phyloP scores from a whole-genome alignment of 2,888 invertebrate genomes.

The Caenorhabditis zanzibari region DNA sequence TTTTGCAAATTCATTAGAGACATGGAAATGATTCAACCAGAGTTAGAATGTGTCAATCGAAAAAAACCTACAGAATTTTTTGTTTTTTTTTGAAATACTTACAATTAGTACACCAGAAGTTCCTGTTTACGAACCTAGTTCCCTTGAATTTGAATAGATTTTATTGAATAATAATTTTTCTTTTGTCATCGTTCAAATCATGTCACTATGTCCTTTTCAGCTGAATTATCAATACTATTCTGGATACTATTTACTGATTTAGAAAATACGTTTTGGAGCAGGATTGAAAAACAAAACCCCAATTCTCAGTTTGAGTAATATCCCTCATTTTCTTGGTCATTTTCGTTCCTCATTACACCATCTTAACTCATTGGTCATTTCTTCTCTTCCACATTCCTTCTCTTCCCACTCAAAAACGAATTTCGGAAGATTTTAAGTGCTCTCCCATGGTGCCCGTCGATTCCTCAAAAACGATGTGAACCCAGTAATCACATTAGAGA shows the following conservation, averaged over 20 bases:
- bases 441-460: neutral
- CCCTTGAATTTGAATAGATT: neutral
- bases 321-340: neutral
- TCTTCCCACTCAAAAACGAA: neutral
- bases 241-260: too few species aligned
- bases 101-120: neutral
- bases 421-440: constrained; percentile 25
- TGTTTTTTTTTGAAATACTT: neutral
- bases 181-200: neutral
- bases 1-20: neutral
- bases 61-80: neutral
- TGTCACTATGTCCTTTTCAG: neutral
- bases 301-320: neutral
- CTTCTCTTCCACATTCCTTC: neutral
- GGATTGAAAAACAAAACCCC: neutral
- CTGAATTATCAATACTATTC: neutral
- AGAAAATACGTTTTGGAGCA: too few species aligned
- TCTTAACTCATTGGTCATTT: constrained; percentile 7
- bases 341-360: neutral
- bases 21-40: constrained; percentile 7
- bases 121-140: constrained; percentile 1
- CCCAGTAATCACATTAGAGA: constrained; percentile 35
- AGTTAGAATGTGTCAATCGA: neutral
- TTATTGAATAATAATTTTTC: constrained; percentile 1
- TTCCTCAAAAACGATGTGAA: constrained; percentile 33